Evolutionary conservation across 2,888 invertebrate species (phyloP).

Genomic region (Timandra comae): DNA sequence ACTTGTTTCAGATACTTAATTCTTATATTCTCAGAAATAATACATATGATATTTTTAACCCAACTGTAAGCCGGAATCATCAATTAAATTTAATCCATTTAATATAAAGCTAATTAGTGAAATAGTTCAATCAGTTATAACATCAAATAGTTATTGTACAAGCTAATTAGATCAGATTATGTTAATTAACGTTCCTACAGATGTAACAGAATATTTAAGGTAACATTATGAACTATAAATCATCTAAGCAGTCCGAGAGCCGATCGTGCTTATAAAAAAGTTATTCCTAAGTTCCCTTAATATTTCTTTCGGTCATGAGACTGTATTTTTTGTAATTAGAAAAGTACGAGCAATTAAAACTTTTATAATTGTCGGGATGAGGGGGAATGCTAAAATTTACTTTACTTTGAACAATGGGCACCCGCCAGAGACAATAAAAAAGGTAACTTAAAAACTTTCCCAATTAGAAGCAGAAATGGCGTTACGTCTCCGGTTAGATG

Average conservation of each 20-base stretch:
- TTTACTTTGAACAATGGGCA: slow-evolving; percentile 65
- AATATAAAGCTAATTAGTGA: no score
- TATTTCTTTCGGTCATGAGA: slow-evolving; percentile 56
- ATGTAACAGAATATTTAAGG: no score
- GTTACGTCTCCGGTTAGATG: slow-evolving; percentile 44
- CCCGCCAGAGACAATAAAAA: slow-evolving; percentile 66
- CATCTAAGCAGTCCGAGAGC: slow-evolving; percentile 6
- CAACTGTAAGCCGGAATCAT: no score
- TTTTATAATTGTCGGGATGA: slow-evolving; percentile 73
- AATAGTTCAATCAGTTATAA: no score
- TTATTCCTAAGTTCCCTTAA: slow-evolving; percentile 34
- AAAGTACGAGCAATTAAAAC: slow-evolving; percentile 74
- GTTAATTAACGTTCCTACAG: no score
- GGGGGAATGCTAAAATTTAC: slow-evolving; percentile 62
- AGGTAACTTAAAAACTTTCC: slow-evolving; percentile 62
- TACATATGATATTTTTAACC: no score
- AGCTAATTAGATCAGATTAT: no score
- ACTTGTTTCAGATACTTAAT: no score
- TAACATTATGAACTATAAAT: no score
- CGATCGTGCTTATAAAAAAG: slow-evolving; percentile 20
- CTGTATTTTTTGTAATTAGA: slow-evolving; percentile 72
- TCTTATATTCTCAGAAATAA: no score
- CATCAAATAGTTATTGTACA: no score
- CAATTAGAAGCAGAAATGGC: slow-evolving; percentile 58
- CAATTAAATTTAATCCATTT: no score